Percentiles rank a stretch among this genome's conserved stretches.
Conservation (phyloP, 2,797 vertebrate species). For the Pangasius djambal region DNA sequence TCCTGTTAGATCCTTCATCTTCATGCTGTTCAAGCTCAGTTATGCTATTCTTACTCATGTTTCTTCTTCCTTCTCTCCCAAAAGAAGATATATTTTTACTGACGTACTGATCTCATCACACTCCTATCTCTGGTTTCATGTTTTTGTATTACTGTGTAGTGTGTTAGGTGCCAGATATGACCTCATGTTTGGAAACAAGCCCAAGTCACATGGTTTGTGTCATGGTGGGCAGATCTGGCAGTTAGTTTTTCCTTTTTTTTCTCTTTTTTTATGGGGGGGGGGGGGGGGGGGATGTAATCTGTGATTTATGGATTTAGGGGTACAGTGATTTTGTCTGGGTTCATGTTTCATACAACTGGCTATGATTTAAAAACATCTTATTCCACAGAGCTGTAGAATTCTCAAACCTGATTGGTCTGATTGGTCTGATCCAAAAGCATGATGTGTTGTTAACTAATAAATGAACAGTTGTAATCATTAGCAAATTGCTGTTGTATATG, state of each 20-base stretch:
- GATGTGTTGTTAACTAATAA: not conserved
- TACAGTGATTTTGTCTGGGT: conserved; percentile 50
- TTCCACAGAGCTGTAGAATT: conserved; percentile 18
- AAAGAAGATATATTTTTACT: conserved; percentile 38
- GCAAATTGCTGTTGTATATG: not conserved
- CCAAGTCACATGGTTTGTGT: conserved; percentile 39
- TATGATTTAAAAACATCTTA: conserved; percentile 39
- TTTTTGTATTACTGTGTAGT: conserved; percentile 42
- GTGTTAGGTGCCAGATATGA: conserved; percentile 50
- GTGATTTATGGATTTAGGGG: conserved; percentile 61
- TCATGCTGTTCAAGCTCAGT: conserved; percentile 10
- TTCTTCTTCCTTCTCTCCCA: conserved; percentile 16
- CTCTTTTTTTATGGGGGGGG: too few species aligned
- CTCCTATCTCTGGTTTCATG: conserved; percentile 28
- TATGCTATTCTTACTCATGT: not conserved
- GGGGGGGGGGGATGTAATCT: not conserved
- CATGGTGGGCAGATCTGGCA: not conserved
- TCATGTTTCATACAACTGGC: conserved; percentile 45
- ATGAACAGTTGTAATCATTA: not conserved
- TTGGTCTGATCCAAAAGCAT: not conserved
- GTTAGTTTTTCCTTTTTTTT: not conserved
- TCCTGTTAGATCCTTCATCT: conserved; percentile 18
- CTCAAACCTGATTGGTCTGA: not conserved
- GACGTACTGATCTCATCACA: conserved; percentile 42
- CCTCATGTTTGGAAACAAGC: conserved; percentile 36